Percentiles rank a stretch among this genome's conserved stretches.
phyloP scores from a whole-genome alignment of 2,113 vertebrate species.

The Paralichthys olivaceus region DNA sequence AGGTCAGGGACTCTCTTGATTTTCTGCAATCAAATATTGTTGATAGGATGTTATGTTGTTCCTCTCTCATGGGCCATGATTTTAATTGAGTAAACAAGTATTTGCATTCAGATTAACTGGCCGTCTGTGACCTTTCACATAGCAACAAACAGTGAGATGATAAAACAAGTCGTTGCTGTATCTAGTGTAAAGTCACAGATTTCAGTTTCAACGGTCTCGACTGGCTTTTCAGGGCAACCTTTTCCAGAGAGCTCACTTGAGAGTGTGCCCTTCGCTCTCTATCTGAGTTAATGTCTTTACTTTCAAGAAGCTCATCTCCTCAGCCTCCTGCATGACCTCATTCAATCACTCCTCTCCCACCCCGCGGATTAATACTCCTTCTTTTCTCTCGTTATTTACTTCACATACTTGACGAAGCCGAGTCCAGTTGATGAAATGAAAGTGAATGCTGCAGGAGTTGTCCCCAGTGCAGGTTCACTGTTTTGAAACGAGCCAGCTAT shows the following conservation, averaged over 20 bases:
- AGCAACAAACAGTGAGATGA: not conserved
- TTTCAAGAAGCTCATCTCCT: conserved; percentile 25
- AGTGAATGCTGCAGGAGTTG: conserved; percentile 37
- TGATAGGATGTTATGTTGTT: conserved; percentile 2
- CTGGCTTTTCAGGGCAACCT: conserved; percentile 2
- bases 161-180: not conserved
- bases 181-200: not conserved
- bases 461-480: conserved; percentile 47
- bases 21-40: conserved; percentile 4
- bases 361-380: conserved; percentile 41
- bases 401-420: conserved; percentile 22
- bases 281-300: conserved; percentile 5
- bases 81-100: conserved; percentile 25
- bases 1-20: conserved; percentile 27
- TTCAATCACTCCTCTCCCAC: conserved; percentile 38
- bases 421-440: conserved; percentile 51
- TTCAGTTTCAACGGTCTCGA: not conserved
- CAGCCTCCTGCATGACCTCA: conserved; percentile 33
- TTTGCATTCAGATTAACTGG: conserved; percentile 25
- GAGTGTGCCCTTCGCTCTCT: conserved; percentile 26
- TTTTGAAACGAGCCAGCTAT: conserved; percentile 53
- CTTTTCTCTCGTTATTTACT: conserved; percentile 40
- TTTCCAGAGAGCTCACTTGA: not conserved
- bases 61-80: not conserved
- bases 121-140: conserved; percentile 5